Evolutionary conservation across 2,797 vertebrate genomes (phyloP), one percentile per base, ranked within the genome.

Genomic region (Typhlichthys eigenmanni): DNA sequence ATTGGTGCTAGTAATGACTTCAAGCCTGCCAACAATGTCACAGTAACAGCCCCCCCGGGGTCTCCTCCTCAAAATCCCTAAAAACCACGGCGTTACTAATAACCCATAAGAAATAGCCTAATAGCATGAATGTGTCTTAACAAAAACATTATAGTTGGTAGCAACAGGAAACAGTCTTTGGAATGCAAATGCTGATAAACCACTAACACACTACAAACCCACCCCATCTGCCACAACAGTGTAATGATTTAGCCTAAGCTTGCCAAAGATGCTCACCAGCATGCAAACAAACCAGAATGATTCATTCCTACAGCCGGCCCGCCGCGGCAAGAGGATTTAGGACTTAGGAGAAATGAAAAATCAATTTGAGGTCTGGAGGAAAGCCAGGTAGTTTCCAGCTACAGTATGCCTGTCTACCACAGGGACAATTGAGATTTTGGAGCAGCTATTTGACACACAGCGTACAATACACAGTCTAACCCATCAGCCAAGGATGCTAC

Each of bases 331-430:
- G 64, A 73, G 62, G 82, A 88, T 88, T 88, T 79, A 72, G 61
- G 83, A 80, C 72, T 88, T 83, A 84, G 66, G 69, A 87, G 79
- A 85, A 83, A 89, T 81, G 78, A 85, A 78, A 87, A 90, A 91
- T 88, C 85, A 86, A 89, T 91, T 86, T 83, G 75, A 74, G 77
- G 79, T 82, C 62, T 79, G 86, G 79, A 85, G 62, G 56, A 80
- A 56, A 56, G 84, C 85, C 84, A 86, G 84, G 56, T 64, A 52
- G 43, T 64, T 79, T 80, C 69, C 52, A 77, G 74, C 65, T 64
- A 49, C 47, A 58, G 71, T 75, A 24, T 67, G 66, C 68, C 73
- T 71, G 66, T 38, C 34, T 60, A 76, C 78, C 80, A 4, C 73
- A 57, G 57, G 71, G 74, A 74, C 45, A 38, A 13, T 24, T 69